Evolutionary conservation across 2,113 vertebrate genomes (phyloP), one percentile per base, ranked within the genome.

Genomic region (Chionis minor): DNA sequence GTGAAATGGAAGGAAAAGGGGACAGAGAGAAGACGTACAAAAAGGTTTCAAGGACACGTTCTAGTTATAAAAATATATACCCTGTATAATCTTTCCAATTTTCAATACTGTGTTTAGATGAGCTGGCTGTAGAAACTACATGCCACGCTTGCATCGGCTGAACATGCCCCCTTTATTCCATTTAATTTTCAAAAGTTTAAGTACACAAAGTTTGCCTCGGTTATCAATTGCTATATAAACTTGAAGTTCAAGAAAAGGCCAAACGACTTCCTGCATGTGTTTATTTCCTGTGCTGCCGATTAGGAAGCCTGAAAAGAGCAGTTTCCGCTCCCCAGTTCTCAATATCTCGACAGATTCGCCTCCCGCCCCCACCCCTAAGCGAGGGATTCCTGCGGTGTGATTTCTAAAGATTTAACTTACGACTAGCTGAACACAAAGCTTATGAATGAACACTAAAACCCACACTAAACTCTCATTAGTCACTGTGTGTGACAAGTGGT

Each of bases 361-460:
- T 91, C 86, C 97, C 59, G 51, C 96, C 92, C 96, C 58, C 55
- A 87, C 92, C 96, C 95, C 96, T 92, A 82, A 92, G 97, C 42
- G 27, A 96, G 96, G 90, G 92, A 78, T 91, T 97, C 97, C 96
- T 47, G 93, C 19, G 9, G 97, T 67, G 97, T 74, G 54, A 82
- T 96, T 98, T 98, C 97, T 98, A 96, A 97, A 97, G 98, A 94
- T 97, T 97, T 95, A 97, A 94, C 97, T 98, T 94, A 95, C 32
- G 45, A 91, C 86, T 73, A 86, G 94, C 88, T 93, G 95, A 97
- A 98, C 93, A 94, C 96, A 96, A 93, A 96, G 98, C 33, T 0
- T 90, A 81, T 97, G 96, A 97, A 98, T 95, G 97, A 97, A 97
- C 94, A 94, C 96, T 97, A 92, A 98, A 97, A 95, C 89, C 97